phyloP scores from a whole-genome alignment of 2,797 vertebrate species.

The Erethizon dorsatum region DNA sequence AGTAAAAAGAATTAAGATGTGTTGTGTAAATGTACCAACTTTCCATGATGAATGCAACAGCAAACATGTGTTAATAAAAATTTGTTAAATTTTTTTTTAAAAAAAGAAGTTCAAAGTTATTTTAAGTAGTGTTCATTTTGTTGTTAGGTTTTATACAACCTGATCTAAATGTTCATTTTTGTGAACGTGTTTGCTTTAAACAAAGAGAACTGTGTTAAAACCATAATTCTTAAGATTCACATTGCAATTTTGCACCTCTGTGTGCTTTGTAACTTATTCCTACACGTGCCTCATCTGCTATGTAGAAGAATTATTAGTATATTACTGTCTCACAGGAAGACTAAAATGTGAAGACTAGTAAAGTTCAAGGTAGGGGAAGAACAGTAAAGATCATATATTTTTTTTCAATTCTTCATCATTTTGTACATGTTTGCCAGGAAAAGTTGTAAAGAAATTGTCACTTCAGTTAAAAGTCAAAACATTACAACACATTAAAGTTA shows the following conservation, averaged over 20 bases:
- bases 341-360: background rate
- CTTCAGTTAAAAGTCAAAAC: background rate
- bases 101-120: conserved; percentile 17
- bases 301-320: background rate
- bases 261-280: background rate
- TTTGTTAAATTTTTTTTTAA: background rate
- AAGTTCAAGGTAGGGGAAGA: background rate
- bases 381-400: background rate
- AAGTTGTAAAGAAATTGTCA: background rate
- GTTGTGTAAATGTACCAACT: background rate
- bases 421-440: background rate
- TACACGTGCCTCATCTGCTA: background rate
- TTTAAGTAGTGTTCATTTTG: background rate
- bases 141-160: background rate
- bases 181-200: conserved; percentile 18
- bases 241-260: background rate
- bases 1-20: background rate
- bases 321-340: background rate
- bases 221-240: background rate
- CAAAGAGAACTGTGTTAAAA: conserved; percentile 44
- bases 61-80: background rate
- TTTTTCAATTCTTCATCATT: background rate
- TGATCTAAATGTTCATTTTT: background rate
- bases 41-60: background rate
- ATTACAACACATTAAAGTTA: background rate